Conservation (phyloP, 1,140 invertebrate genomes). For the Hycleus cichorii region DNA sequence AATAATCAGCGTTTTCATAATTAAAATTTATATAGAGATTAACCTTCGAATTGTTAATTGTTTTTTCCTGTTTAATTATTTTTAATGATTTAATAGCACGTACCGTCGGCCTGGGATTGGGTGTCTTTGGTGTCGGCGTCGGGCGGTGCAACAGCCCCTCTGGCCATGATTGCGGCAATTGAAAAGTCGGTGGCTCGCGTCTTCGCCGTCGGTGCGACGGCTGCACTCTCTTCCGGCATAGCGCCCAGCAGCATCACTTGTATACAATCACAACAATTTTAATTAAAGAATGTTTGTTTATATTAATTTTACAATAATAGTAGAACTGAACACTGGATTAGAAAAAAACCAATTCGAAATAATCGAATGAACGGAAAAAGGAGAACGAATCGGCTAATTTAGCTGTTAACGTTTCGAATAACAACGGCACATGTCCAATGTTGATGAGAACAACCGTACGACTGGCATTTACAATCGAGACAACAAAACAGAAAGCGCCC, state of each 20-base stretch:
- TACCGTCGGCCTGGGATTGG: conserved; percentile 21
- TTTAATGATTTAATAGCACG: conserved; percentile 4
- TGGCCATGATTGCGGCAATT: conserved; percentile 87
- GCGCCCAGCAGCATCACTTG: conserved; percentile 38
- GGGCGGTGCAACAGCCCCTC: conserved; percentile 46
- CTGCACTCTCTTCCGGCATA: conserved; percentile 36
- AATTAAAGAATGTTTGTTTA: not conserved
- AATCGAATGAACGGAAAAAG: not conserved
- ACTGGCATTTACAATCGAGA: conserved; percentile 18
- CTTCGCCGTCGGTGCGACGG: conserved; percentile 35
- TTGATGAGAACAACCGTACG: conserved; percentile 24
- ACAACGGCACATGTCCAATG: conserved; percentile 17
- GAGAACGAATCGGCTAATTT: not conserved
- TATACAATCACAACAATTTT: conserved; percentile 16
- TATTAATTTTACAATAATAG: no score
- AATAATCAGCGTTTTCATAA: no score
- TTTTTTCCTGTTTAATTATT: no score
- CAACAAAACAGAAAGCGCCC: not conserved
- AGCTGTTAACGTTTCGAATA: no score
- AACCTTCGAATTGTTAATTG: no score
- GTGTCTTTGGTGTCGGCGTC: conserved; percentile 16
- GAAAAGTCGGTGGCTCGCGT: conserved; percentile 80
- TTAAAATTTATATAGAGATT: no score
- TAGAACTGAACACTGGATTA: not conserved
- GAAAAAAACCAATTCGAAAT: not conserved